These are phyloP conservation scores for Rhodophaea formosa DNA, from an alignment of 2,888 invertebrate species.

Conservation along the genomic window DNA sequence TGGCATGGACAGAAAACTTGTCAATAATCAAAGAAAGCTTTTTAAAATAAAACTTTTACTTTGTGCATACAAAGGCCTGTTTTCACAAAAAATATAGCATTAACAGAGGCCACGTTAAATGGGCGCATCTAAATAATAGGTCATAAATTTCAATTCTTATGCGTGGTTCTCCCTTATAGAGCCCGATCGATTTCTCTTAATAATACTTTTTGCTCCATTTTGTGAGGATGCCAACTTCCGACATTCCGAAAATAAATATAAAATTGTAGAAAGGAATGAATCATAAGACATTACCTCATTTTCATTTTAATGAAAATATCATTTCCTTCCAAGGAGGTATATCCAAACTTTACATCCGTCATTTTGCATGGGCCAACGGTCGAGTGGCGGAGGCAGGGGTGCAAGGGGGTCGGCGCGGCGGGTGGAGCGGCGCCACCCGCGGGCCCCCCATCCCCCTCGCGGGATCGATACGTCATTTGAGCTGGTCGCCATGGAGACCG, in stretches of 20 bases:
- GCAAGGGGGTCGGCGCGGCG: slow-evolving; percentile 64
- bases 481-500: slow-evolving; percentile 81
- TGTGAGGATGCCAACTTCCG: background rate
- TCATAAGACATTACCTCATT: slow-evolving; percentile 69
- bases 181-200: background rate
- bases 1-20: too few species aligned
- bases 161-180: slow-evolving; percentile 17
- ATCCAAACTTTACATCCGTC: slow-evolving; percentile 81
- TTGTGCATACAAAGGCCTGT: too few species aligned
- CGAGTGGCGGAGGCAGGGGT: slow-evolving; percentile 72
- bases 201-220: slow-evolving; percentile 4
- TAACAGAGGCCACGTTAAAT: slow-evolving; percentile 6
- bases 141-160: slow-evolving; percentile 28
- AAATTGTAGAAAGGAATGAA: slow-evolving; percentile 45
- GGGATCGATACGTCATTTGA: slow-evolving; percentile 82
- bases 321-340: slow-evolving; percentile 78
- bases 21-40: too few species aligned
- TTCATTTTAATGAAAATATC: slow-evolving; percentile 79
- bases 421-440: slow-evolving; percentile 77
- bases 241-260: slow-evolving; percentile 15
- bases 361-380: slow-evolving; percentile 81
- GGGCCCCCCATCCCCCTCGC: slow-evolving; percentile 64
- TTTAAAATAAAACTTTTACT: too few species aligned
- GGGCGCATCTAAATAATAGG: slow-evolving; percentile 34
- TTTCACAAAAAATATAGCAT: slow-evolving; percentile 1